phyloP scores from a whole-genome alignment of 2,888 invertebrate species.

The Tipula helvola region DNA sequence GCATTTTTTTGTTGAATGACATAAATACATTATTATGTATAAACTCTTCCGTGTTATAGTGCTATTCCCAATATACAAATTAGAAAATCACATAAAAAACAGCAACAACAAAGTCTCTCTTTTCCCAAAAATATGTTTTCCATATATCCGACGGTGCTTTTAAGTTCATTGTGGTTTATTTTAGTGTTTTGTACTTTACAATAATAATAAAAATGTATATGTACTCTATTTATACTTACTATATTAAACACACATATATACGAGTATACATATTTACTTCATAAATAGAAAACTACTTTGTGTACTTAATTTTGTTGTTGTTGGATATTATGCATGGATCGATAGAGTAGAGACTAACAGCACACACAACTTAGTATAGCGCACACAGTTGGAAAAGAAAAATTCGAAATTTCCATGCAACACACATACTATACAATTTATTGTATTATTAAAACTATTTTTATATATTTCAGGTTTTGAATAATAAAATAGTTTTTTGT shows the following conservation, averaged over 20 bases:
- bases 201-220: too few species aligned
- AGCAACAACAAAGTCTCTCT: not conserved
- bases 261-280: not conserved
- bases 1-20: too few species aligned
- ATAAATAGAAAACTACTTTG: not conserved
- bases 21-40: too few species aligned
- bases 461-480: not conserved
- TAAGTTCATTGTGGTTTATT: not conserved
- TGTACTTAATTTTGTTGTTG: not conserved
- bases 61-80: not conserved
- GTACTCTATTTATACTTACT: too few species aligned
- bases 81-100: not conserved
- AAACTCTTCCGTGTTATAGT: not conserved
- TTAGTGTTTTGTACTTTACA: not conserved
- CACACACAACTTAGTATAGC: not conserved
- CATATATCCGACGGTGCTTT: not conserved
- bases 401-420: not conserved
- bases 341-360: not conserved
- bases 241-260: not conserved
- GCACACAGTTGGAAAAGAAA: not conserved
- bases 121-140: not conserved
- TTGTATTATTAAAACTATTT: not conserved
- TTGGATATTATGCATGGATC: not conserved
- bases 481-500: not conserved
- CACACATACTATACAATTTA: not conserved